These are phyloP conservation scores for Oostethus manadensis DNA, from an alignment of 2,113 vertebrate species.

Conservation along the genomic window DNA sequence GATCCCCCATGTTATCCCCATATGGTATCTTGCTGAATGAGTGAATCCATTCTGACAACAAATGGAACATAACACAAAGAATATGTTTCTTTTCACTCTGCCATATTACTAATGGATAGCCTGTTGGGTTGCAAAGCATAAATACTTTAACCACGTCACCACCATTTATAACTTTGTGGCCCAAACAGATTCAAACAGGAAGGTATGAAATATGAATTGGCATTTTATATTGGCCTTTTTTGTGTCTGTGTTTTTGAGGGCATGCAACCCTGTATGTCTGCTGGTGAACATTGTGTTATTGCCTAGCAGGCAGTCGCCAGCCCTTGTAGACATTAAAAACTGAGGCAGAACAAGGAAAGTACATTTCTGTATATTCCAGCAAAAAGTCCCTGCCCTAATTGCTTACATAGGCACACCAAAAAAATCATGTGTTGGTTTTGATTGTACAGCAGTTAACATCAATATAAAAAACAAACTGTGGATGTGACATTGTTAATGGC, in stretches of 20 bases:
- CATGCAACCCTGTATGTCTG: constrained; percentile 55
- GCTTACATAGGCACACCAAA: constrained; percentile 20
- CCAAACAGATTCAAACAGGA: constrained; percentile 75
- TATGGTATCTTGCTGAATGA: constrained; percentile 56
- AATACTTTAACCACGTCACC: constrained; percentile 85
- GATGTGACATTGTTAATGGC: not conserved
- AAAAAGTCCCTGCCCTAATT: constrained; percentile 74
- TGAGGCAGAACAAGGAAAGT: constrained; percentile 75
- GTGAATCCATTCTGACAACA: constrained; percentile 76
- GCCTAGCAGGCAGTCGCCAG: constrained; percentile 36
- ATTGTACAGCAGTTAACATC: too few species aligned
- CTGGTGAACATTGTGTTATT: constrained; percentile 31
- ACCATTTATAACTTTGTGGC: constrained; percentile 82
- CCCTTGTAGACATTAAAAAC: constrained; percentile 81
- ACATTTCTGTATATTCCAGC: constrained; percentile 73
- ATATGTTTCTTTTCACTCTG: constrained; percentile 73
- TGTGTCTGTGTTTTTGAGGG: constrained; percentile 59
- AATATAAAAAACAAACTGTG: too few species aligned
- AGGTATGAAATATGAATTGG: constrained; percentile 92
- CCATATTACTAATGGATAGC: constrained; percentile 87
- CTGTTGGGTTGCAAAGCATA: constrained; percentile 84
- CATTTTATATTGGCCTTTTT: constrained; percentile 85
- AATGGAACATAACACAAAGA: constrained; percentile 75
- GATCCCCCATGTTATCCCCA: constrained; percentile 43
- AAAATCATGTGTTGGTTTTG: not conserved